Percentiles rank a stretch among this genome's conserved stretches.
phyloP scores from a whole-genome alignment of 2,113 vertebrate species.

The Bubalus kerabau region DNA sequence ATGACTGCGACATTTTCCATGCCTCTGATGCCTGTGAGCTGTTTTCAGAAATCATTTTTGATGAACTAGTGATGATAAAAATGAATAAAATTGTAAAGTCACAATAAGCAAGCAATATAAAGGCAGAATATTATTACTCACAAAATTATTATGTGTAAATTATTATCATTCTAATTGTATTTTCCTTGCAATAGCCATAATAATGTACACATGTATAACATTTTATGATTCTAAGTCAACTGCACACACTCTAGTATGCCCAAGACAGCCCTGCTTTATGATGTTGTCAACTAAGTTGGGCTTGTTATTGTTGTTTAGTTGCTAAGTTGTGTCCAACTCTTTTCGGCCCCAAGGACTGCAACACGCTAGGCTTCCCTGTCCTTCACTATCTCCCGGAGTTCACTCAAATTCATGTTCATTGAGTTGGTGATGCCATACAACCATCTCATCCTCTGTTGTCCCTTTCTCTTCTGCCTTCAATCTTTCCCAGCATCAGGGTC shows the following conservation, averaged over 20 bases:
- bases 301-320: neutral
- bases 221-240: neutral
- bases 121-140: neutral
- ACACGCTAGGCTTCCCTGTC: neutral
- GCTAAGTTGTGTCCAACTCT: neutral
- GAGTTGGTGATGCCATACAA: neutral
- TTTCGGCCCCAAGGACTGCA: rapidly evolving
- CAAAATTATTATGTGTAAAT: neutral
- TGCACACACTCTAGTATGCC: neutral
- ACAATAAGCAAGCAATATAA: neutral
- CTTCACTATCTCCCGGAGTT: neutral
- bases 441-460: neutral
- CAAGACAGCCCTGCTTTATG: neutral
- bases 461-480: neutral
- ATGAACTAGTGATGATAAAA: neutral
- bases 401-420: neutral
- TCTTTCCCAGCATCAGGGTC: neutral
- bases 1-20: neutral
- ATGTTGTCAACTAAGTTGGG: neutral
- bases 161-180: neutral
- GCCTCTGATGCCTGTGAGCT: neutral
- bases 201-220: rapidly evolving
- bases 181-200: neutral
- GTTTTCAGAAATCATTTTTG: neutral
- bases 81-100: neutral